These are phyloP conservation scores for Tursiops truncatus DNA, from an alignment of 2,113 vertebrate genomes.

Conservation along the genomic window DNA sequence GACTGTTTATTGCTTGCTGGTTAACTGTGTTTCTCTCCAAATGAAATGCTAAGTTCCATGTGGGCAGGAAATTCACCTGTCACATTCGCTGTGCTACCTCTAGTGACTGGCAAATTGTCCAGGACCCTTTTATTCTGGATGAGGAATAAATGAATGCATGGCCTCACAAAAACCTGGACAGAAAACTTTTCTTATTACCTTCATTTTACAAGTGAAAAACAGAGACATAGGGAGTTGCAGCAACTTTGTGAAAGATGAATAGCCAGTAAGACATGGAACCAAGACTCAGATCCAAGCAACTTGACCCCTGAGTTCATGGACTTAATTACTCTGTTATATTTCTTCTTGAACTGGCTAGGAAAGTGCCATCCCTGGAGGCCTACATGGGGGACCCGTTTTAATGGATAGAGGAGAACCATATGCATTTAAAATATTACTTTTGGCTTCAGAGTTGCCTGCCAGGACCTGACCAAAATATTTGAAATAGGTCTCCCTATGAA, in stretches of 20 bases:
- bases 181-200: neutral
- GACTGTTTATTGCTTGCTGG: neutral
- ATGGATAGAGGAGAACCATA: neutral
- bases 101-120: neutral
- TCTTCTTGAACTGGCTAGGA: neutral
- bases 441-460: neutral
- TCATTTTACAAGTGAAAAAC: neutral
- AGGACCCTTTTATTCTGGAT: neutral
- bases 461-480: neutral
- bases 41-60: too few relatives aligned
- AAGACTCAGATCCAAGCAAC: neutral
- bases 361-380: neutral
- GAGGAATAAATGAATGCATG: neutral
- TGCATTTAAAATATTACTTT: neutral
- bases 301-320: neutral
- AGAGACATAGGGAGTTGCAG: neutral
- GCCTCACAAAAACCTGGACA: neutral
- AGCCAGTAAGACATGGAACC: neutral
- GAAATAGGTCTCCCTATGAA: neutral
- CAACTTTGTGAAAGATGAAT: neutral
- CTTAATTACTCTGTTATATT: too few relatives aligned
- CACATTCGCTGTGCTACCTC: neutral
- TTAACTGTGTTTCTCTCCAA: neutral
- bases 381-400: neutral
- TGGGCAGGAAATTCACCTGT: neutral